Evolutionary conservation across 2,797 vertebrate species (phyloP).

Genomic region (Mionectes olivaceus): DNA sequence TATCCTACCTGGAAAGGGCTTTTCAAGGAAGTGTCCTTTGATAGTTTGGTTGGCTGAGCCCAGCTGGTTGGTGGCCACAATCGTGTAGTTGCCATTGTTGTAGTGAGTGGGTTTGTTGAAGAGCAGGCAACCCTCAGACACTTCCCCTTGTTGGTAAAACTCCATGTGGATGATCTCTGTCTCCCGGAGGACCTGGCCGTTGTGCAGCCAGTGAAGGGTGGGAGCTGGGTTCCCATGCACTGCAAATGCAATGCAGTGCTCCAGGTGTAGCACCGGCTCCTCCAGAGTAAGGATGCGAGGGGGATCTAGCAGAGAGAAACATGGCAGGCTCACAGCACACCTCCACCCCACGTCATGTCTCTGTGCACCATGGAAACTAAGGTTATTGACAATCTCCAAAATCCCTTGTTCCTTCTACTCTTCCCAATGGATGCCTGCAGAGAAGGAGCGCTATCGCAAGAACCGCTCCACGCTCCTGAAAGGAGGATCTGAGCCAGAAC

Average conservation of each 20-base stretch:
- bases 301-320: constrained; percentile 83
- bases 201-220: constrained; percentile 91
- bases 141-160: constrained; percentile 90
- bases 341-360: not conserved
- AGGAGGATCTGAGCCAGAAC: not conserved
- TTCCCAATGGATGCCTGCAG: not conserved
- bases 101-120: constrained; percentile 97
- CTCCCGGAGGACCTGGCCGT: constrained; percentile 84
- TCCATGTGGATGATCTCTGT: constrained; percentile 89
- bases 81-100: constrained; percentile 97
- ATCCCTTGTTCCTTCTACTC: not conserved
- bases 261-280: constrained; percentile 90
- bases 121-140: constrained; percentile 93
- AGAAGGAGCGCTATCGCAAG: not conserved
- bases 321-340: constrained; percentile 46
- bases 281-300: constrained; percentile 91
- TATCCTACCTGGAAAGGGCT: constrained; percentile 81
- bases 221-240: constrained; percentile 94
- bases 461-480: not conserved
- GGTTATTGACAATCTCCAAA: not conserved
- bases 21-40: constrained; percentile 91
- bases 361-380: not conserved
- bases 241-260: constrained; percentile 95
- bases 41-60: constrained; percentile 92
- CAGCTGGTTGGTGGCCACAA: constrained; percentile 90